A percentile compares a stretch with the other conserved stretches of the same genome.
These are phyloP conservation scores for Drosophila chauvacae DNA, from an alignment of 1,140 invertebrate species.

Conservation along the genomic window DNA sequence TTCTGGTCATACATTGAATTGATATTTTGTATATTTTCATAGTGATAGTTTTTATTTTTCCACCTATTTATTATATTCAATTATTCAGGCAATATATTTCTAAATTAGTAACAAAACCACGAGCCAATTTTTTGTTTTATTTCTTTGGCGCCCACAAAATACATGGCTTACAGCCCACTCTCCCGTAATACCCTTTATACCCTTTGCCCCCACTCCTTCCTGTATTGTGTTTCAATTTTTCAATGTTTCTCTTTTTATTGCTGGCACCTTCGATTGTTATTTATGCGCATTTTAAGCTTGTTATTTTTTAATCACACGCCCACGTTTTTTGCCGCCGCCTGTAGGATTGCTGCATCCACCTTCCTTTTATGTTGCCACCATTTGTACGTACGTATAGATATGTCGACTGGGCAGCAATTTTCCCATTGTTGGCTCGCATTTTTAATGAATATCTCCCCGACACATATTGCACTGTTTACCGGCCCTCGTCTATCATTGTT, in stretches of 20 bases:
- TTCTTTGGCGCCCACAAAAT: background rate
- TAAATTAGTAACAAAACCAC: slow-evolving; percentile 7
- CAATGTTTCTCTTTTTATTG: slow-evolving; percentile 23
- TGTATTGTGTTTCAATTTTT: slow-evolving; percentile 30
- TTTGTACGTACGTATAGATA: background rate
- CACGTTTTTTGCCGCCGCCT: slow-evolving; percentile 48
- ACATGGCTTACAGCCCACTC: slow-evolving; percentile 1
- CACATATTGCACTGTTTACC: slow-evolving; percentile 55
- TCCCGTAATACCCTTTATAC: background rate
- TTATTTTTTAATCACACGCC: slow-evolving; percentile 79
- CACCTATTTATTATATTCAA: background rate
- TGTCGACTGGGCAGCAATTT: slow-evolving; percentile 28
- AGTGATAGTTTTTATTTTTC: too few species aligned
- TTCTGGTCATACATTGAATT: background rate
- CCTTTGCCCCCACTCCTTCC: background rate
- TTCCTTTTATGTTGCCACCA: background rate
- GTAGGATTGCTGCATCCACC: slow-evolving; percentile 25
- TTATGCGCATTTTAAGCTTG: slow-evolving; percentile 79
- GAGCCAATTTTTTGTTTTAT: background rate
- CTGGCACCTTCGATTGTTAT: slow-evolving; percentile 47
- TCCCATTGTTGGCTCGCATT: slow-evolving; percentile 55
- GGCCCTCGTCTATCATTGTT: slow-evolving; percentile 32
- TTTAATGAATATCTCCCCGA: slow-evolving; percentile 72
- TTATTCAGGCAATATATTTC: slow-evolving; percentile 13
- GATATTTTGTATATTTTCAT: background rate